phyloP scores from a whole-genome alignment of 2,113 vertebrate species.

The Tamias sibiricus region DNA sequence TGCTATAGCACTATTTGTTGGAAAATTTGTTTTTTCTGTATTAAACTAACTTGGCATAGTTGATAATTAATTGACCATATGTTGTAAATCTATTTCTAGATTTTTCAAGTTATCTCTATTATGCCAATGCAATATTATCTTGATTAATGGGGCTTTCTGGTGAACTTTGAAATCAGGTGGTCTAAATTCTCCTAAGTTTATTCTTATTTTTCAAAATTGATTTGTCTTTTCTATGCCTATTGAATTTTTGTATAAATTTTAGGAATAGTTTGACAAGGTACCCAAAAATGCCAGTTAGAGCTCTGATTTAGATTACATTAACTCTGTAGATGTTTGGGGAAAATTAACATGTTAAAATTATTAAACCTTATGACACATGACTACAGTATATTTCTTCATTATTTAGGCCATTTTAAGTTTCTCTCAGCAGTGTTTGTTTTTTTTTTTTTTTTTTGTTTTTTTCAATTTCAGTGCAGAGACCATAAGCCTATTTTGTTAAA shows the following conservation, averaged over 20 bases:
- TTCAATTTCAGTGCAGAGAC: not conserved
- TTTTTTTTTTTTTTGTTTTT: too few species aligned
- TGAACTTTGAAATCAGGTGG: constrained; percentile 18
- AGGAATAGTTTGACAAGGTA: not conserved
- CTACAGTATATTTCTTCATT: not conserved
- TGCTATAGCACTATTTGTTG: not conserved
- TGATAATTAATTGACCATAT: not conserved
- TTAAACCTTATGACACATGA: not conserved
- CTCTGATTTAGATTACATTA: not conserved
- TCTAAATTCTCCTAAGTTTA: not conserved
- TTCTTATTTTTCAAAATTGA: constrained; percentile 5
- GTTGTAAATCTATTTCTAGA: constrained; percentile 19
- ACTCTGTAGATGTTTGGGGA: not conserved
- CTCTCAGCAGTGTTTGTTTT: not conserved
- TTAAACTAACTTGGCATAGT: not conserved
- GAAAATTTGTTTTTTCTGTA: not conserved
- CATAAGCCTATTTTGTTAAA: not conserved
- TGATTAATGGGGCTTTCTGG: not conserved
- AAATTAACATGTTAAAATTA: not conserved
- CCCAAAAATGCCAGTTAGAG: not conserved
- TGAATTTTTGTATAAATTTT: not conserved
- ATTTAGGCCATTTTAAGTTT: not conserved
- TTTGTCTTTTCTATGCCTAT: not conserved
- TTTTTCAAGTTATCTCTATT: not conserved
- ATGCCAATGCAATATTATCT: not conserved